phyloP scores from a whole-genome alignment of 2,888 invertebrate genomes.

The Dinocampus coccinellae region DNA sequence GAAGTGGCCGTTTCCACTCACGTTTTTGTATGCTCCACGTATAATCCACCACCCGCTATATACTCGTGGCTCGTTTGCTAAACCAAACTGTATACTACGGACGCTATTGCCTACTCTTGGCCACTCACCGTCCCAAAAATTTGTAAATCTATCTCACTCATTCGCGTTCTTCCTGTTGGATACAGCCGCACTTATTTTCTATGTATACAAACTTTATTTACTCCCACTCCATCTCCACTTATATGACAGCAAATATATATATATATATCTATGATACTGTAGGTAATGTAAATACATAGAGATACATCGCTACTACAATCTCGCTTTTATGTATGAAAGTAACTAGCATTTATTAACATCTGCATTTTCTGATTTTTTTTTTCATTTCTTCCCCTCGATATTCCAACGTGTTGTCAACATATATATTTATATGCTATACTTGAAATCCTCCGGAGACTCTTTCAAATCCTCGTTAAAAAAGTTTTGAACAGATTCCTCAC shows the following conservation, averaged over 20 bases:
- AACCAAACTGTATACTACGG: constrained; percentile 6
- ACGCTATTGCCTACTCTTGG: constrained; percentile 34
- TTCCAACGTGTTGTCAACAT: constrained; percentile 30
- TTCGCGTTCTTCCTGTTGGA: not conserved
- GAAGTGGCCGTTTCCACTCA: constrained; percentile 22
- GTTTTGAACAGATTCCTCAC: constrained; percentile 53
- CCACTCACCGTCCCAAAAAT: not conserved
- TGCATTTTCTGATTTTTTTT: constrained; percentile 30
- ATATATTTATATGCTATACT: constrained; percentile 15
- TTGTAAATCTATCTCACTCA: not conserved
- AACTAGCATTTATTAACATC: not conserved
- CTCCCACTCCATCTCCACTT: not conserved
- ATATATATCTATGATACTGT: not conserved
- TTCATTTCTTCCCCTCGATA: constrained; percentile 29
- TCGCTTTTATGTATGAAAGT: not conserved
- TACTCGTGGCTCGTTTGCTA: constrained; percentile 26
- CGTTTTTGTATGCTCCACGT: constrained; percentile 23
- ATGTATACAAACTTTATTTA: not conserved
- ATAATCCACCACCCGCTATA: not conserved
- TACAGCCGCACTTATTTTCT: not conserved
- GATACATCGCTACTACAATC: too few species aligned
- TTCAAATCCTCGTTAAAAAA: constrained; percentile 63
- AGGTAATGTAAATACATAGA: too few species aligned
- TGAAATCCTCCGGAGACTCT: constrained; percentile 42
- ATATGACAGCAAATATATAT: not conserved